Base-by-base conservation (phyloP, 2,797 vertebrate species). In the Vipera ursinii region DNA sequence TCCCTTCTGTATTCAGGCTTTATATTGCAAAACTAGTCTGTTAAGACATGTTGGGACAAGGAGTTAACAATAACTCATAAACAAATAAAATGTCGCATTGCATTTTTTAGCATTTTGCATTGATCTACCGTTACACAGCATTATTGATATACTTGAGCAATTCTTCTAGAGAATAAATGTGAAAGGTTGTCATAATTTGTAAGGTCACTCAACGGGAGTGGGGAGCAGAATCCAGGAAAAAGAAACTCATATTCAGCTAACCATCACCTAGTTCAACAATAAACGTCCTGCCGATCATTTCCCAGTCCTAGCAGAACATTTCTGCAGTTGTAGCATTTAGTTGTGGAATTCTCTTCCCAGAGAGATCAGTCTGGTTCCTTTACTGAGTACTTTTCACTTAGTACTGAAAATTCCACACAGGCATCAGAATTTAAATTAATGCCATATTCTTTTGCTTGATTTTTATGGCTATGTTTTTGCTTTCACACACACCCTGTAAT, bases 141-240 rank as follows among this genome's bases (percentile, higher is more conserved):
- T 56, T 44, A 87, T 44, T 73, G 56, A 28, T n/a, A 60, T 48
- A 10, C 61, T 59, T 53, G 61, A 87, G 8, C 38, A 57, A 26
- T 90, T 92, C 44, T 90, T 90, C 87, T 90, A 69, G 53, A 90
- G 38, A 61, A 87, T 90, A 92, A 65, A 65, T 61, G 57, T 51
- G 32, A 90, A 90, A 32, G 56, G 20, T 53, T 86, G 82, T 90
- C 60, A 86, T 38, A 86, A 69, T 69, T 48, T 9, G 15, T 86
- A 38, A 48, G 48, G 56, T 90, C 82, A 86, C n/a, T 69, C 32
- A 65, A n/a, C 20, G 48, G 32, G 14, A 1, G 17, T 86, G 53
- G 38, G 56, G 24, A 9, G 4, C 51, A 32, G 28, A 59, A 32
- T 87, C 56, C 51, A 44, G n/a, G 17, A 69, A 69, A 57, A 86